Evolutionary conservation across 2,113 vertebrate genomes (phyloP).

Genomic region (Melanotaenia duboulayi): DNA sequence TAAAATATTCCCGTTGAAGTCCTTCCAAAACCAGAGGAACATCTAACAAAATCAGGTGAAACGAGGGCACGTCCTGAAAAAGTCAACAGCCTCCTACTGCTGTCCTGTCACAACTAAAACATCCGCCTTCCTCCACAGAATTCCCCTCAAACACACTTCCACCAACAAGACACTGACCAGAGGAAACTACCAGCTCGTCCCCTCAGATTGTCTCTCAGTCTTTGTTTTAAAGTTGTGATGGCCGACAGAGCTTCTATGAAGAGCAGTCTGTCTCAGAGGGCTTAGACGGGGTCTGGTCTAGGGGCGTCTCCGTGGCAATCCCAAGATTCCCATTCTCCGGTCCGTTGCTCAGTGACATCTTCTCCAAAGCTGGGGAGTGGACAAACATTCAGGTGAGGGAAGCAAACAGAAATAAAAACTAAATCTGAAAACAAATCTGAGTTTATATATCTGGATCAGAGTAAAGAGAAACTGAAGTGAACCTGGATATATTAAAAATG

Average conservation of each 20-base stretch:
- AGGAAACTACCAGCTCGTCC: neutral
- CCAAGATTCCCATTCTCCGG: slow-evolving; percentile 90
- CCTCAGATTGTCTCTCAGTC: slow-evolving; percentile 12
- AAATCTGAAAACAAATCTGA: too few species aligned
- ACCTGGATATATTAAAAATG: too few species aligned
- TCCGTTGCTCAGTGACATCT: slow-evolving; percentile 86
- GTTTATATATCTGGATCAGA: too few species aligned
- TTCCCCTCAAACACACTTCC: neutral
- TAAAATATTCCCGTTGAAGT: too few species aligned
- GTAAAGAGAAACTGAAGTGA: too few species aligned
- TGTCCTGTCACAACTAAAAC: too few species aligned
- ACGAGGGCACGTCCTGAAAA: too few species aligned
- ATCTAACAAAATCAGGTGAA: too few species aligned
- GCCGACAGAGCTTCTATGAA: slow-evolving; percentile 76
- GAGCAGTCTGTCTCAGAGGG: slow-evolving; percentile 83
- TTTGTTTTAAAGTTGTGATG: neutral
- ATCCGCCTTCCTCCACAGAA: neutral
- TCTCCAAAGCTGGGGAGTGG: slow-evolving; percentile 85
- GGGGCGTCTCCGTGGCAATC: slow-evolving; percentile 83
- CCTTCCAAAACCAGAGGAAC: too few species aligned
- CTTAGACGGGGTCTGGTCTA: slow-evolving; percentile 86
- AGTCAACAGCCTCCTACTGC: too few species aligned
- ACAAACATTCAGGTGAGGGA: neutral
- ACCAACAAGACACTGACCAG: neutral
- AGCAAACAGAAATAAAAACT: too few species aligned